These are phyloP conservation scores for Sycophaga agraensis DNA, from an alignment of 1,140 invertebrate genomes.

Conservation along the genomic window DNA sequence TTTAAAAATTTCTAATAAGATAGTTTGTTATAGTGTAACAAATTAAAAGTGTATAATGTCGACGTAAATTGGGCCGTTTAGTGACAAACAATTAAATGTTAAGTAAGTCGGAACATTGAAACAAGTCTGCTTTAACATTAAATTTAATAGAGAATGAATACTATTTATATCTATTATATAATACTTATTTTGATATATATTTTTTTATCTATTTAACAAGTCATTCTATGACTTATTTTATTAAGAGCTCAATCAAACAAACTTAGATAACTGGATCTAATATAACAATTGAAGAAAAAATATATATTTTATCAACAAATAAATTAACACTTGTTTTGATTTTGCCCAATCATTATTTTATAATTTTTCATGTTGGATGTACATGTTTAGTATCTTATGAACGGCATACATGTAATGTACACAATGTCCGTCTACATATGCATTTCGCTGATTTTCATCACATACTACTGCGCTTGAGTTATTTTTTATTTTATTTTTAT, in stretches of 20 bases:
- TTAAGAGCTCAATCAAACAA: constrained; percentile 8
- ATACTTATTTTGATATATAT: constrained; percentile 25
- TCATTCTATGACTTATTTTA: constrained; percentile 12
- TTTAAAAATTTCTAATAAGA: too few species aligned
- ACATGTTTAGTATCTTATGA: constrained; percentile 22
- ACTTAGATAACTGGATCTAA: constrained; percentile 7
- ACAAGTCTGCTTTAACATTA: too few species aligned
- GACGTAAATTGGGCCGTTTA: too few species aligned
- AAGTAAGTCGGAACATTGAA: neutral
- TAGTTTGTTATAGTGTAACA: too few species aligned
- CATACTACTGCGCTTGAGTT: too few species aligned
- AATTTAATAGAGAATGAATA: too few species aligned
- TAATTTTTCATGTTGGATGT: constrained; percentile 8
- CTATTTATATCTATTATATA: too few species aligned
- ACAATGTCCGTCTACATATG: constrained; percentile 15
- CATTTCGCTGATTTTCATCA: constrained; percentile 10
- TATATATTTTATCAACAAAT: constrained; percentile 25
- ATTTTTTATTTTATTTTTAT: constrained; percentile 5
- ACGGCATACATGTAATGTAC: constrained; percentile 14
- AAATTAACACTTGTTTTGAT: constrained; percentile 15
- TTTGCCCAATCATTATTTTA: constrained; percentile 12
- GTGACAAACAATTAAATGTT: too few species aligned
- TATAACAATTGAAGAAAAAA: constrained; percentile 17
- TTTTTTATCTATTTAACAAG: constrained; percentile 27
- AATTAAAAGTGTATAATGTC: too few species aligned